Evolutionary conservation across 2,797 vertebrate genomes (phyloP).

Genomic region (Tragelaphus eurycerus): DNA sequence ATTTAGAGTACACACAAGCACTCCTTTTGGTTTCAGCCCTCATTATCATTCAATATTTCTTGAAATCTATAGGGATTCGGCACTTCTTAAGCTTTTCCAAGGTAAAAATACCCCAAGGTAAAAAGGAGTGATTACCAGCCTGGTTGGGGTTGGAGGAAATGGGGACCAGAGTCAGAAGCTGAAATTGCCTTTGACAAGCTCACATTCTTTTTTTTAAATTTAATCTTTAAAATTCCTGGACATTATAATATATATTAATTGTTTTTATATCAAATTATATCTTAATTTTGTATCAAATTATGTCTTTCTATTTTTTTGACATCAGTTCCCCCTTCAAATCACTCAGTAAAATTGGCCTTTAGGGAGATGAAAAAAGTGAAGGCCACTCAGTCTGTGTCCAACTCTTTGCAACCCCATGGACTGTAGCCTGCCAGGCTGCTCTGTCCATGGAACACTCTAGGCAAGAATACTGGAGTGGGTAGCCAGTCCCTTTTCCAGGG

Average conservation of each 20-base stretch:
- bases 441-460: background rate
- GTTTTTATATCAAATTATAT: background rate
- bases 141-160: background rate
- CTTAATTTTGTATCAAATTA: background rate
- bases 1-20: background rate
- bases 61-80: background rate
- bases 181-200: background rate
- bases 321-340: background rate
- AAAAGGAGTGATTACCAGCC: background rate
- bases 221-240: background rate
- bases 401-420: background rate
- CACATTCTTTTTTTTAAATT: background rate
- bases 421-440: background rate
- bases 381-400: background rate
- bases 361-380: background rate
- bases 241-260: background rate
- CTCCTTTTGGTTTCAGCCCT: background rate
- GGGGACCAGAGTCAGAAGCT: background rate
- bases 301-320: background rate
- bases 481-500: background rate
- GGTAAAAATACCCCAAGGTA: background rate
- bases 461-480: background rate
- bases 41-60: background rate
- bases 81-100: background rate
- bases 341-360: background rate